A percentile compares a stretch with the other conserved stretches of the same genome.
Evolutionary conservation across 2,113 vertebrate genomes (phyloP).

Genomic region (Silurus glanis): DNA sequence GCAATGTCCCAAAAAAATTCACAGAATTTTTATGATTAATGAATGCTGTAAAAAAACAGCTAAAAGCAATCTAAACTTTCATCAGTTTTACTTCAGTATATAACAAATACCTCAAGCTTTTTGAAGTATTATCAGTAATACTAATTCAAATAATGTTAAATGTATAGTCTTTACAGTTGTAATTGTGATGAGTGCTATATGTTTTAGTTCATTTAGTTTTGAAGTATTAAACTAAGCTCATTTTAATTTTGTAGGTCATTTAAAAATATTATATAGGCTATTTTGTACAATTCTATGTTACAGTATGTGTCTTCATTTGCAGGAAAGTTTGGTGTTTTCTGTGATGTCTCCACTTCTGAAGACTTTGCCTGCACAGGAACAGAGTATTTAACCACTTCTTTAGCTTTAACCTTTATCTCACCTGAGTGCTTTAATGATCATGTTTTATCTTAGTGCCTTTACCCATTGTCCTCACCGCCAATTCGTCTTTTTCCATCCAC

Average conservation of each 20-base stretch:
- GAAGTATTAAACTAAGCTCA: background rate
- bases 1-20: background rate
- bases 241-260: background rate
- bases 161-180: background rate
- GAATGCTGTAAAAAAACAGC: background rate
- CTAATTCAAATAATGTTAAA: background rate
- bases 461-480: background rate
- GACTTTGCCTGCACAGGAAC: background rate
- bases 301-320: constrained; percentile 29
- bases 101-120: background rate
- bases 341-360: constrained; percentile 8
- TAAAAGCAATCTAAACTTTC: background rate
- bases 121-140: background rate
- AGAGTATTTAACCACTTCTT: constrained; percentile 19
- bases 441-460: constrained; percentile 15
- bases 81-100: background rate
- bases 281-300: constrained; percentile 6
- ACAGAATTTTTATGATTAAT: background rate
- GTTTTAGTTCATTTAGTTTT: background rate
- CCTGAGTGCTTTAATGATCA: constrained; percentile 11
- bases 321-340: constrained; percentile 13
- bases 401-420: constrained; percentile 15
- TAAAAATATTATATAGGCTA: background rate
- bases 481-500: background rate
- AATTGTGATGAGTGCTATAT: background rate